Evolutionary conservation across 2,888 invertebrate genomes (phyloP).

Genomic region (Pherbina coryleti): DNA sequence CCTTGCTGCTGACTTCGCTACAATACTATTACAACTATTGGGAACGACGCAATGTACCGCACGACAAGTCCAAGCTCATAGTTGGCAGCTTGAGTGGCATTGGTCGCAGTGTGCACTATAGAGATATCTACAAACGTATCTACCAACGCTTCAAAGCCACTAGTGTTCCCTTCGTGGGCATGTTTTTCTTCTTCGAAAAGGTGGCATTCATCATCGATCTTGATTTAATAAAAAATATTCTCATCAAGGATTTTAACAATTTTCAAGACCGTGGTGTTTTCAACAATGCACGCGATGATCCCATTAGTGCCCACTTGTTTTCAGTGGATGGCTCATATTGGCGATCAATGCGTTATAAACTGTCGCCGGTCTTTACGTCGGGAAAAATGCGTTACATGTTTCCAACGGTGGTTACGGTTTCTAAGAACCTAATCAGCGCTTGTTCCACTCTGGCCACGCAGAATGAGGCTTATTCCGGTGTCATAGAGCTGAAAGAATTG

Average conservation of each 20-base stretch:
- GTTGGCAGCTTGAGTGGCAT: conserved; percentile 57
- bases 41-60: conserved; percentile 51
- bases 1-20: not conserved
- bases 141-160: conserved; percentile 45
- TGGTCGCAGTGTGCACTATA: conserved; percentile 50
- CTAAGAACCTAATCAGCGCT: conserved; percentile 1
- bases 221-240: conserved; percentile 54
- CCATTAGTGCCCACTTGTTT: conserved; percentile 63
- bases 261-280: conserved; percentile 56
- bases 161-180: conserved; percentile 55
- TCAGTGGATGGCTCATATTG: conserved; percentile 68
- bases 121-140: conserved; percentile 44
- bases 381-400: conserved; percentile 71
- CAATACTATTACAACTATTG: conserved; percentile 53
- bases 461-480: conserved; percentile 42
- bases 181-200: conserved; percentile 50
- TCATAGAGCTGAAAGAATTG: conserved; percentile 60
- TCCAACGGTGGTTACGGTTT: conserved; percentile 39
- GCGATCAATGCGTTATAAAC: conserved; percentile 68
- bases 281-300: conserved; percentile 59
- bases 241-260: conserved; percentile 57
- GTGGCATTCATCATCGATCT: conserved; percentile 50
- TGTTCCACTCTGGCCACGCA: conserved; percentile 57
- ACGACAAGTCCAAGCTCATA: conserved; percentile 49
- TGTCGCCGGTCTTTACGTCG: conserved; percentile 71